Conservation (phyloP, 2,888 invertebrate genomes). For the Orchesellides sinensis region DNA sequence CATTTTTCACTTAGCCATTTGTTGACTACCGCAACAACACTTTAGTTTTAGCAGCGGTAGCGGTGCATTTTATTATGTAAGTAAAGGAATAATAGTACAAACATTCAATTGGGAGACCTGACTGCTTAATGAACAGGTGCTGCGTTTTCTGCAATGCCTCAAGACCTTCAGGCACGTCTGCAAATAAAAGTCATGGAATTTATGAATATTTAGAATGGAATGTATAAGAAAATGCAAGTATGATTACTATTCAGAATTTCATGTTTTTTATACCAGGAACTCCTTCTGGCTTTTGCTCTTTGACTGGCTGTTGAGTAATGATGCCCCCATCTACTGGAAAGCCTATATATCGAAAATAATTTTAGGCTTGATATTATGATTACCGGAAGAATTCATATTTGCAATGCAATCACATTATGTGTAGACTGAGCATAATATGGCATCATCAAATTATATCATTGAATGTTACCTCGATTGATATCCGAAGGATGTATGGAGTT, state of each 20-base stretch:
- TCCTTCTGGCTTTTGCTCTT: constrained; percentile 48
- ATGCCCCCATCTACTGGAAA: constrained; percentile 49
- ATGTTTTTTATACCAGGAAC: constrained; percentile 52
- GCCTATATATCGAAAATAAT: constrained; percentile 6
- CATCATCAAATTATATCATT: neutral
- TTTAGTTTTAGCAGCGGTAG: constrained; percentile 6
- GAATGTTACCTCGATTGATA: constrained; percentile 41
- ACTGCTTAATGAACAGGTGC: constrained; percentile 70
- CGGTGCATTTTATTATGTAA: constrained; percentile 33
- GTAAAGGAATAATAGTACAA: constrained; percentile 56
- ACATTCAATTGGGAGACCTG: constrained; percentile 72
- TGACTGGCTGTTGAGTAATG: constrained; percentile 57
- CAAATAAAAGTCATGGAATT: neutral
- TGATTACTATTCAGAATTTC: too few species aligned
- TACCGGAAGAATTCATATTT: too few species aligned
- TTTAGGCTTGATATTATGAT: too few species aligned
- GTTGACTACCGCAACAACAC: constrained; percentile 24
- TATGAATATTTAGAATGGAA: neutral
- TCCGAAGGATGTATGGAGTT: constrained; percentile 56
- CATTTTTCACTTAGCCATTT: constrained; percentile 10
- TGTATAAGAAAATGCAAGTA: neutral
- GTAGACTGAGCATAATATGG: neutral
- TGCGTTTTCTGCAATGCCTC: constrained; percentile 66
- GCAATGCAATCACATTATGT: neutral
- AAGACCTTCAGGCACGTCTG: constrained; percentile 69